Evolutionary conservation across 2,797 vertebrate species (phyloP).

Genomic region (Sebastes cheni): DNA sequence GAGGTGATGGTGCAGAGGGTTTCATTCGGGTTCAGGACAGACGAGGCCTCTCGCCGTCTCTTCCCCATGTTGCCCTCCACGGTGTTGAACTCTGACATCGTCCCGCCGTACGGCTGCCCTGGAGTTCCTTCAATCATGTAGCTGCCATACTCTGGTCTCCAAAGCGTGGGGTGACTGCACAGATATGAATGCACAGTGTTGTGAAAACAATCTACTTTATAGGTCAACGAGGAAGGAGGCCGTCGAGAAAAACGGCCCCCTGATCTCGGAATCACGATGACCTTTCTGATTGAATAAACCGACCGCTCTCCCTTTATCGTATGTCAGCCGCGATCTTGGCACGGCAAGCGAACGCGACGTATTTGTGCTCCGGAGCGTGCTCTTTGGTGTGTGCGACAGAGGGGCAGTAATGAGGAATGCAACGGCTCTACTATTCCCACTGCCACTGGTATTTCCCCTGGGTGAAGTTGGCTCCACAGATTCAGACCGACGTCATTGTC

Average conservation of each 20-base stretch:
- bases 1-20: slow-evolving; percentile 93
- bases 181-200: slow-evolving; percentile 7
- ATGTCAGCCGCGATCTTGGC: slow-evolving; percentile 39
- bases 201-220: background rate
- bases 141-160: slow-evolving; percentile 97
- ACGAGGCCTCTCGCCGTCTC: slow-evolving; percentile 90
- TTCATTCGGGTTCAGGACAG: slow-evolving; percentile 86
- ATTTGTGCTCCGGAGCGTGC: slow-evolving; percentile 52
- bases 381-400: slow-evolving; percentile 73
- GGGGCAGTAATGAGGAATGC: slow-evolving; percentile 81
- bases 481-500: slow-evolving; percentile 59
- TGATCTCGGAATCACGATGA: background rate
- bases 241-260: background rate
- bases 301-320: slow-evolving; percentile 6
- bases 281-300: slow-evolving; percentile 26
- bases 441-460: slow-evolving; percentile 62
- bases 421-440: slow-evolving; percentile 65
- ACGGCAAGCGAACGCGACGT: slow-evolving; percentile 16
- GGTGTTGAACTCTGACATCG: slow-evolving; percentile 98
- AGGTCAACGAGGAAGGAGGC: background rate
- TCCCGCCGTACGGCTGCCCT: slow-evolving; percentile 96
- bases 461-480: slow-evolving; percentile 57
- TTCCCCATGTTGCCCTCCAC: slow-evolving; percentile 98
- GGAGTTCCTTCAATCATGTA: slow-evolving; percentile 99
- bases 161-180: slow-evolving; percentile 94